Conservation (phyloP, 1,140 invertebrate species). For the Thrips palmi region DNA sequence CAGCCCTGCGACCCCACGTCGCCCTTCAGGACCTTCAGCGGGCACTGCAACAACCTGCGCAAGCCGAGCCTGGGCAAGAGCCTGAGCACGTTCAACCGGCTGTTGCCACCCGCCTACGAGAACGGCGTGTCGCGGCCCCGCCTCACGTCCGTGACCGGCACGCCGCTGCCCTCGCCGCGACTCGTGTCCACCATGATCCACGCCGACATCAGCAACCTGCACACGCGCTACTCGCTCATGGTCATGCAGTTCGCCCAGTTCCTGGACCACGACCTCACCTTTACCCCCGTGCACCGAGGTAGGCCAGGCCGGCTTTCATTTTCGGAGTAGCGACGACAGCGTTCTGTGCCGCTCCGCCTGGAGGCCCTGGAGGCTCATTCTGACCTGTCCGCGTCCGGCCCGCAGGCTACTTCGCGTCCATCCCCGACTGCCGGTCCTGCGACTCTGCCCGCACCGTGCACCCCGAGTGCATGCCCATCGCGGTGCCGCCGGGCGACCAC, state of each 20-base stretch:
- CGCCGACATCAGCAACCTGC: conserved; percentile 70
- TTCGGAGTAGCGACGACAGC: too few species aligned
- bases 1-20: conserved; percentile 56
- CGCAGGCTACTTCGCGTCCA: conserved; percentile 53
- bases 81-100: conserved; percentile 66
- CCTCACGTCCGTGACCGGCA: conserved; percentile 47
- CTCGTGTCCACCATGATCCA: conserved; percentile 71
- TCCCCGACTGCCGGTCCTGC: conserved; percentile 67
- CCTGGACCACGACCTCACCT: conserved; percentile 78
- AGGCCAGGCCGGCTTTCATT: conserved; percentile 9
- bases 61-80: conserved; percentile 72
- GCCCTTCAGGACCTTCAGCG: conserved; percentile 64
- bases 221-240: conserved; percentile 75
- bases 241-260: conserved; percentile 89
- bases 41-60: conserved; percentile 80
- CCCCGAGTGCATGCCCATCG: conserved; percentile 79
- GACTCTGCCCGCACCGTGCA: conserved; percentile 67
- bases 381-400: conserved; percentile 10
- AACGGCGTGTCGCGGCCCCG: conserved; percentile 66
- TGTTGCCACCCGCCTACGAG: conserved; percentile 73
- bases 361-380: too few species aligned
- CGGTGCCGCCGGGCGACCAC: conserved; percentile 61
- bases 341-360: too few species aligned
- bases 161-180: conserved; percentile 57
- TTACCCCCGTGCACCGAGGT: conserved; percentile 78